Conservation (phyloP, 23 tunicate species). For the Halocynthia aurantium region DNA sequence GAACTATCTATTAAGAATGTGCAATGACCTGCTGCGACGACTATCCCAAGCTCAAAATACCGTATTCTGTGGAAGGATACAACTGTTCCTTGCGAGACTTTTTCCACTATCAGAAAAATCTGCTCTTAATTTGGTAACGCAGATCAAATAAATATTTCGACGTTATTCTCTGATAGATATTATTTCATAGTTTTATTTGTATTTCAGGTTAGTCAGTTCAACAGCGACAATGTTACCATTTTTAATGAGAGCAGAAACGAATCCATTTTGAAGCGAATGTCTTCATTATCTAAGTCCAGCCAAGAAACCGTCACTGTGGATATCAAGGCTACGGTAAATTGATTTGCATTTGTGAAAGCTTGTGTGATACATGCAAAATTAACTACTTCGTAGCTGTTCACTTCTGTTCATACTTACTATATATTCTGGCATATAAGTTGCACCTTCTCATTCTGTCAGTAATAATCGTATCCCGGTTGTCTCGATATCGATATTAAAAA, state of each 20-base stretch:
- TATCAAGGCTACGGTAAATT: too few species aligned
- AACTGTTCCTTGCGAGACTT: constrained; percentile 83
- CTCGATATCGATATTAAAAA: too few species aligned
- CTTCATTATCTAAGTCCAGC: neutral
- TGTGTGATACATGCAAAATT: too few species aligned
- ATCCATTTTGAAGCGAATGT: constrained; percentile 12
- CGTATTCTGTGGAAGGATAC: constrained; percentile 97
- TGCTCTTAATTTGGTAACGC: constrained; percentile 73
- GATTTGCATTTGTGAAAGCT: too few species aligned
- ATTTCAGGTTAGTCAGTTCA: constrained; percentile 84
- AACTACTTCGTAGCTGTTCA: too few species aligned
- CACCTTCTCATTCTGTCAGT: too few species aligned
- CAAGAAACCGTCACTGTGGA: too few species aligned
- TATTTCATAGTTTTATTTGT: neutral
- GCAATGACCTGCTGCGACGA: constrained; percentile 92
- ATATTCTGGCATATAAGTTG: too few species aligned
- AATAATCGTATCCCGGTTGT: too few species aligned
- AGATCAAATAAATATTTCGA: neutral
- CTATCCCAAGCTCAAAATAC: constrained; percentile 91
- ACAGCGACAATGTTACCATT: constrained; percentile 72
- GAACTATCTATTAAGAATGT: constrained; percentile 86
- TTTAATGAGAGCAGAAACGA: constrained; percentile 39
- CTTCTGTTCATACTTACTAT: too few species aligned
- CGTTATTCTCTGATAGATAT: too few species aligned
- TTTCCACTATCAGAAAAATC: constrained; percentile 96